phyloP scores from a whole-genome alignment of 1,140 invertebrate species.

The Hycleus phaleratus region DNA sequence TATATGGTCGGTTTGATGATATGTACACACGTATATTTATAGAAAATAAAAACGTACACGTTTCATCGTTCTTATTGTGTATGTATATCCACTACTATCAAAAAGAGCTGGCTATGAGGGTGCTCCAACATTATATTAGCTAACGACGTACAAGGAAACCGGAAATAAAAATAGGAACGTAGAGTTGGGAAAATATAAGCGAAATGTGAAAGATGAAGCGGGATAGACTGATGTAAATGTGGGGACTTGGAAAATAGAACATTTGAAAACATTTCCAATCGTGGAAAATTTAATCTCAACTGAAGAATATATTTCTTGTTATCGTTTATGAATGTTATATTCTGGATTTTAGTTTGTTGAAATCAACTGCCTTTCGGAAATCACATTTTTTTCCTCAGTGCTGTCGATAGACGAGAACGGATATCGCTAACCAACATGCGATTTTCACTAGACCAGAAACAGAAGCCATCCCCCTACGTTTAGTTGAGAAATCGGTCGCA shows the following conservation, averaged over 20 bases:
- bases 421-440: no score
- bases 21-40: slow-evolving; percentile 1
- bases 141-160: slow-evolving; percentile 20
- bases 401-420: no score
- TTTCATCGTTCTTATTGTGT: slow-evolving; percentile 2
- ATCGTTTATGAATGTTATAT: slow-evolving; percentile 6
- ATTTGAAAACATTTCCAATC: slow-evolving; percentile 17
- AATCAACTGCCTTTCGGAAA: no score
- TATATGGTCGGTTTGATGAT: not conserved
- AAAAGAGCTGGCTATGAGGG: slow-evolving; percentile 8
- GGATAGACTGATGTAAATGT: no score
- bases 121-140: slow-evolving; percentile 20
- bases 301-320: slow-evolving; percentile 21
- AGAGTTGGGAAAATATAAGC: slow-evolving; percentile 5
- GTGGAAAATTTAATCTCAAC: slow-evolving; percentile 21
- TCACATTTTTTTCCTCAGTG: no score
- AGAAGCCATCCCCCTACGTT: no score
- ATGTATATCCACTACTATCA: not conserved
- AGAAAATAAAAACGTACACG: not conserved
- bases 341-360: no score
- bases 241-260: no score
- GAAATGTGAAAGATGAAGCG: no score
- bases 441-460: no score
- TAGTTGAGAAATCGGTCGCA: no score
- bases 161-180: slow-evolving; percentile 23